Conservation (phyloP, 1,140 invertebrate species). For the Ruditapes philippinarum region DNA sequence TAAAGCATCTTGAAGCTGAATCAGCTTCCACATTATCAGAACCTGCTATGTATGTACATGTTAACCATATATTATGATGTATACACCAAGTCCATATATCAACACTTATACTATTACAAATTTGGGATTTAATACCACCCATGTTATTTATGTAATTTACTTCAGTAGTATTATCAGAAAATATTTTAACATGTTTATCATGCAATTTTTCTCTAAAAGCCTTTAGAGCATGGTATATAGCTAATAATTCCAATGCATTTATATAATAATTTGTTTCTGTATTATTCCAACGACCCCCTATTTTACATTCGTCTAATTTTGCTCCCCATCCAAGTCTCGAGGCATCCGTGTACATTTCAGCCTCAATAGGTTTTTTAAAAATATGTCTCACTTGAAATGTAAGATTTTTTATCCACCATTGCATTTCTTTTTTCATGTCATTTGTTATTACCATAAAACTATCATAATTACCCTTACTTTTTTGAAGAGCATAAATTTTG, state of each 20-base stretch:
- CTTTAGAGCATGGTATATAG: conserved; percentile 23
- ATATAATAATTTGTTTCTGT: conserved; percentile 39
- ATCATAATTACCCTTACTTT: conserved; percentile 51
- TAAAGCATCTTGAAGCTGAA: conserved; percentile 49
- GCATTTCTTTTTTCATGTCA: conserved; percentile 46
- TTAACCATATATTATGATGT: conserved; percentile 42
- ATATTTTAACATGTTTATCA: conserved; percentile 29
- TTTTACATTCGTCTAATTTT: neutral
- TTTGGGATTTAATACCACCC: conserved; percentile 48
- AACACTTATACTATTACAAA: neutral
- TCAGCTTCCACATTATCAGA: conserved; percentile 65
- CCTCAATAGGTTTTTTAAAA: neutral
- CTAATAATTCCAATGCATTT: conserved; percentile 60
- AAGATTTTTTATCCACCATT: conserved; percentile 58
- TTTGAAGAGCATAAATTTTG: conserved; percentile 34
- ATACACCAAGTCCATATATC: conserved; percentile 70
- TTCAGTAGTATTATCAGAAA: conserved; percentile 65
- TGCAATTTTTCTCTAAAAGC: conserved; percentile 12
- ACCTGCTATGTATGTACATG: conserved; percentile 57
- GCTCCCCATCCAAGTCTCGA: conserved; percentile 51
- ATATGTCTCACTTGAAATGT: conserved; percentile 18
- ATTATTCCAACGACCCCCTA: conserved; percentile 7
- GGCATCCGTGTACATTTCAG: conserved; percentile 24
- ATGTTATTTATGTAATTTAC: conserved; percentile 63
- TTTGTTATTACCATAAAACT: neutral